Evolutionary conservation across 1,140 invertebrate species (phyloP).

Genomic region (Philaenus spumarius): DNA sequence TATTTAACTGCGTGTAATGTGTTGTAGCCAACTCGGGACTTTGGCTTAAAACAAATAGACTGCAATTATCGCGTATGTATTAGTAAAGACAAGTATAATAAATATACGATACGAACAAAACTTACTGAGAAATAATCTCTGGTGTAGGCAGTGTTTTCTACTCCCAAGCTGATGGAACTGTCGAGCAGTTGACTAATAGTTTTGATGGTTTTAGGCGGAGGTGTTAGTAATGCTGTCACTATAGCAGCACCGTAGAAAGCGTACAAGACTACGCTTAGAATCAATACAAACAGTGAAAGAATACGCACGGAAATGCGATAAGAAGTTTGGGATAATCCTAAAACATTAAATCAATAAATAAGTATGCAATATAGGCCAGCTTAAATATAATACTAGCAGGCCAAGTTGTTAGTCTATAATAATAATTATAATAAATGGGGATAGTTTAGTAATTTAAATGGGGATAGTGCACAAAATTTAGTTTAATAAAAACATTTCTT

Average conservation of each 20-base stretch:
- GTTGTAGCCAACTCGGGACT: too few species aligned
- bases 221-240: constrained; percentile 9
- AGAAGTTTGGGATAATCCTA: constrained; percentile 1
- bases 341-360: too few species aligned
- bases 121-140: constrained; percentile 12
- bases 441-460: too few species aligned
- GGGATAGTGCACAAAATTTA: not conserved
- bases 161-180: constrained; percentile 2
- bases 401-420: too few species aligned
- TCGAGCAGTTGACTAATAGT: constrained; percentile 8
- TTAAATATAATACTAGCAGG: too few species aligned
- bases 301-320: not conserved
- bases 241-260: constrained; percentile 16
- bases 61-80: too few species aligned
- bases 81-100: too few species aligned
- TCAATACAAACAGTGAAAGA: not conserved
- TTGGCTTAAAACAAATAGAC: too few species aligned
- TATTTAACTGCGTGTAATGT: too few species aligned
- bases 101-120: too few species aligned
- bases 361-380: too few species aligned
- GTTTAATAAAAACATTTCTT: not conserved
- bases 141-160: constrained; percentile 9
- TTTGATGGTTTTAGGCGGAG: constrained; percentile 2
- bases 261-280: constrained; percentile 13
- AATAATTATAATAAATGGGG: too few species aligned